A percentile compares a stretch with the other conserved stretches of the same genome.
These are phyloP conservation scores for Columba livia DNA, from an alignment of 2,113 vertebrate species.

Conservation along the genomic window DNA sequence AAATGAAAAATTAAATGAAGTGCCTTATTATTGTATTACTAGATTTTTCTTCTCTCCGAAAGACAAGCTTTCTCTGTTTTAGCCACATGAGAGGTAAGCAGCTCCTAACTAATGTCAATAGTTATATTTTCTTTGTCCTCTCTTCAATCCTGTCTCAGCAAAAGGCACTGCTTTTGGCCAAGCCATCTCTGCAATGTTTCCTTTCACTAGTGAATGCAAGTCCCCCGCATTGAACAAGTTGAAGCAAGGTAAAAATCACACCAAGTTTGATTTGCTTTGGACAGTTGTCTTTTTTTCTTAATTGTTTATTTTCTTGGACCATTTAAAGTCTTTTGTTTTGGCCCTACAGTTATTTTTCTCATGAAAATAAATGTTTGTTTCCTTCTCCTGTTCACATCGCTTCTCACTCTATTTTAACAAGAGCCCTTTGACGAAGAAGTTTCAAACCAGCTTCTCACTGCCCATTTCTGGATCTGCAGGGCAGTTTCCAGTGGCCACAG, in stretches of 20 bases:
- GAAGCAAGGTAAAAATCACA: slow-evolving; percentile 3
- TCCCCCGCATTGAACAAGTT: background rate
- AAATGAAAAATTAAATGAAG: background rate
- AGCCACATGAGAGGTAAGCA: background rate
- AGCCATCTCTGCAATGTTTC: background rate
- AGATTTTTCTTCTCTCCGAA: background rate
- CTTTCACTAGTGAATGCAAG: background rate
- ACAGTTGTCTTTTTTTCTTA: background rate
- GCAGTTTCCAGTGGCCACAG: background rate
- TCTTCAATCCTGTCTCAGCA: background rate
- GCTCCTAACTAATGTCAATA: background rate
- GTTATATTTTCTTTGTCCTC: background rate
- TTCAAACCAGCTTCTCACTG: background rate
- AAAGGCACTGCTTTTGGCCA: background rate
- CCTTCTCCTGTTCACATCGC: background rate
- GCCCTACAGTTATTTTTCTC: background rate
- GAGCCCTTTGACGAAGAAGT: background rate
- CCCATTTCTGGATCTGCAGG: background rate
- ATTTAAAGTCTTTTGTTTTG: background rate
- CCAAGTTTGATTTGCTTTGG: background rate
- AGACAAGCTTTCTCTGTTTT: background rate
- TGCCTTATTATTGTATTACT: background rate
- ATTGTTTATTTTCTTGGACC: background rate
- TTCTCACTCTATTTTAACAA: background rate
- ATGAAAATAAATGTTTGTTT: background rate